Evolutionary conservation across 2,113 vertebrate species (phyloP).

Genomic region (Sebastes fasciatus): DNA sequence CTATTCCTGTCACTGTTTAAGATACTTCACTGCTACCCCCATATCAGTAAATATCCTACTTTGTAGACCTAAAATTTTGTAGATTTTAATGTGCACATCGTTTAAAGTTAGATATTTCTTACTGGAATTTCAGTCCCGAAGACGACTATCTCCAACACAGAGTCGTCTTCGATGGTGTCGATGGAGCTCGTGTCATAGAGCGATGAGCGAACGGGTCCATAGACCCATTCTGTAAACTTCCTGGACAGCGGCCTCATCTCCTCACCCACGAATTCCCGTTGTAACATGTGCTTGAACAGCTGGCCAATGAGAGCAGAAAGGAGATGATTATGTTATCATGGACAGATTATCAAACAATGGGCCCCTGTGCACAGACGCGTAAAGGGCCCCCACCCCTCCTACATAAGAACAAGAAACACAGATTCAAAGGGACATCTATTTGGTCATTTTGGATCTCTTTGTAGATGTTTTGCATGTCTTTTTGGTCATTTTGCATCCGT

Average conservation of each 20-base stretch:
- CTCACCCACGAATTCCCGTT: conserved; percentile 87
- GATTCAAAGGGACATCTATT: too few species aligned
- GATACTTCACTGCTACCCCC: too few species aligned
- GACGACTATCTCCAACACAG: conserved; percentile 90
- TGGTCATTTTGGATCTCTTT: too few species aligned
- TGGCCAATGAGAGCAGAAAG: conserved; percentile 54
- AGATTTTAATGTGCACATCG: not conserved
- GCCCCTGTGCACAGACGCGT: too few species aligned
- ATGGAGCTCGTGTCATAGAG: conserved; percentile 90
- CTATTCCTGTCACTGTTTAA: too few species aligned
- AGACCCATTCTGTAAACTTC: conserved; percentile 93
- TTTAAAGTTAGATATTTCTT: not conserved
- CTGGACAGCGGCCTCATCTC: conserved; percentile 88
- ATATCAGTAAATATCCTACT: too few species aligned
- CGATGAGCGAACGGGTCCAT: conserved; percentile 90
- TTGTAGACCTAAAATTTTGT: not conserved
- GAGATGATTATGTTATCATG: not conserved
- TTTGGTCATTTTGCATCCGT: too few species aligned
- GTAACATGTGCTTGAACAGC: conserved; percentile 90
- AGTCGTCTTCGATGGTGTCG: conserved; percentile 89
- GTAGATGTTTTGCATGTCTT: too few species aligned
- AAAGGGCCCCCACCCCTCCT: too few species aligned
- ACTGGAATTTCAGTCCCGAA: conserved; percentile 89
- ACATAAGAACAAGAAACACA: too few species aligned
- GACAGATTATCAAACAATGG: too few species aligned